Conservation (phyloP, 2,797 vertebrate genomes). For the Odontamblyopus rebecca region DNA sequence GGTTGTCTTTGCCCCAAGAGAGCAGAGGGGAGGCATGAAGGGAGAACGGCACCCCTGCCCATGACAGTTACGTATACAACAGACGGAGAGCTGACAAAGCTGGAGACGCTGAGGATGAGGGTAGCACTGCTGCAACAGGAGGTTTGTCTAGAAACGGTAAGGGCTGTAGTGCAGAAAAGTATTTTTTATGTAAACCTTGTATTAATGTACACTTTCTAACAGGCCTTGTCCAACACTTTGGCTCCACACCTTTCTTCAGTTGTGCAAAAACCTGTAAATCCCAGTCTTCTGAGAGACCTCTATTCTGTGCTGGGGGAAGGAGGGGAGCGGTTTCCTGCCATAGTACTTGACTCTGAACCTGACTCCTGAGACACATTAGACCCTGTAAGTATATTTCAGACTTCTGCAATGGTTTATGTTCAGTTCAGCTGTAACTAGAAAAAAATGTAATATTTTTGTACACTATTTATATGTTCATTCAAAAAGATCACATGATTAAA, state of each 20-base stretch:
- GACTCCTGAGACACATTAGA: slow-evolving; percentile 31
- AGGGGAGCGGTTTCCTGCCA: slow-evolving; percentile 72
- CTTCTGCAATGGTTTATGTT: background rate
- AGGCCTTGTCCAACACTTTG: slow-evolving; percentile 69
- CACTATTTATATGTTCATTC: background rate
- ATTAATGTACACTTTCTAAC: slow-evolving; percentile 30
- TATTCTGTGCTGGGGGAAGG: slow-evolving; percentile 79
- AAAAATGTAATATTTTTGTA: background rate
- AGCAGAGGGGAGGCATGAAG: slow-evolving; percentile 42
- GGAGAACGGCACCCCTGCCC: slow-evolving; percentile 45
- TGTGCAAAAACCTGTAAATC: slow-evolving; percentile 28
- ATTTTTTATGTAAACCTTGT: background rate
- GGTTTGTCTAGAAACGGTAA: slow-evolving; percentile 71
- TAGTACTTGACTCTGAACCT: slow-evolving; percentile 72
- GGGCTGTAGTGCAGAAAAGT: background rate
- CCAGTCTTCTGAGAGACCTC: slow-evolving; percentile 63
- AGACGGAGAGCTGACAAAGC: slow-evolving; percentile 66
- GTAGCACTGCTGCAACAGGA: slow-evolving; percentile 75
- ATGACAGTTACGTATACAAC: slow-evolving; percentile 63
- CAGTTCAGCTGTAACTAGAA: background rate
- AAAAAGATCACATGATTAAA: background rate
- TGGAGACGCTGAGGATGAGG: slow-evolving; percentile 70
- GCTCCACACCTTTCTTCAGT: slow-evolving; percentile 48
- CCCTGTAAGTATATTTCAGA: background rate
- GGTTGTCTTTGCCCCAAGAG: slow-evolving; percentile 57